A percentile compares a stretch with the other conserved stretches of the same genome.
Conservation (phyloP, 2,888 invertebrate species). For the Crematogaster levior region DNA sequence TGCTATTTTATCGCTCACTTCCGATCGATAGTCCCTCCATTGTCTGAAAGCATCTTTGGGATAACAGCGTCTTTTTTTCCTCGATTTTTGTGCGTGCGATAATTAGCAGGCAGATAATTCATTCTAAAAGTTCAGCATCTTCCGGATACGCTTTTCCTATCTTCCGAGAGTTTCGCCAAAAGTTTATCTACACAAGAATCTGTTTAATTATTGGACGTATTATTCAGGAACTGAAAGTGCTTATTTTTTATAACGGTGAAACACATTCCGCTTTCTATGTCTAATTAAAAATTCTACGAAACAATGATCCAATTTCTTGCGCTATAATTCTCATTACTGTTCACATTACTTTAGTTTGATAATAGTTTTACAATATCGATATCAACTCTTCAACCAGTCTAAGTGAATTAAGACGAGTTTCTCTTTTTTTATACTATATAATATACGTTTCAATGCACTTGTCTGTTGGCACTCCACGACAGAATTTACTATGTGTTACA, state of each 20-base stretch:
- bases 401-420: background rate
- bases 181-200: background rate
- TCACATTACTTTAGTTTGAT: background rate
- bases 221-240: background rate
- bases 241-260: background rate
- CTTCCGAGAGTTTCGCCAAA: background rate
- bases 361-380: background rate
- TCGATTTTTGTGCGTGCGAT: slow-evolving; percentile 14
- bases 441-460: background rate
- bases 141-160: background rate
- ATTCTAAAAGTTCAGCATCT: background rate
- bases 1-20: slow-evolving; percentile 34
- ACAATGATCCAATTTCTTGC: background rate
- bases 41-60: slow-evolving; percentile 2
- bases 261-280: background rate
- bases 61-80: background rate
- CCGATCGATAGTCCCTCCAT: slow-evolving; percentile 34
- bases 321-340: background rate
- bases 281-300: background rate
- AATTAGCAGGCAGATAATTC: slow-evolving; percentile 19
- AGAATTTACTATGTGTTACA: slow-evolving; percentile 41
- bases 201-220: slow-evolving; percentile 8
- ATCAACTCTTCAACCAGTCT: background rate
- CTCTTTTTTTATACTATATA: background rate
- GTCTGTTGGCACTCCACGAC: slow-evolving; percentile 11